Percentiles rank a stretch among this genome's conserved stretches.
Conservation (phyloP, 1,140 invertebrate genomes). For the Alviniconcha marisindica region DNA sequence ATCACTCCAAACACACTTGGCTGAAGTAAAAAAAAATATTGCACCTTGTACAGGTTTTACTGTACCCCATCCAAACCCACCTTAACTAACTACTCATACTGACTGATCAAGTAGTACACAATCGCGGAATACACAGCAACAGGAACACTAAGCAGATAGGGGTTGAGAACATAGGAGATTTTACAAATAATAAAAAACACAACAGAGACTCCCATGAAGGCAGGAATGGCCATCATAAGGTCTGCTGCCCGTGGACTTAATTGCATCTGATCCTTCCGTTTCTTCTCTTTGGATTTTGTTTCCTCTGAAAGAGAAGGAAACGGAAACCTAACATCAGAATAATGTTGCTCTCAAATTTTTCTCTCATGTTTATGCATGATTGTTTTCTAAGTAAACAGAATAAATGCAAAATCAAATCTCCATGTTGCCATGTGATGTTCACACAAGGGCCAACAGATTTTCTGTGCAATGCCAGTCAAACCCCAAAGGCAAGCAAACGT, state of each 20-base stretch:
- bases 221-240: neutral
- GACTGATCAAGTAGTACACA: conserved; percentile 16
- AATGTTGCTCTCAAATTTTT: no score
- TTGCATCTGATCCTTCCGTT: neutral
- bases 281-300: neutral
- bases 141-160: conserved; percentile 51
- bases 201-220: neutral
- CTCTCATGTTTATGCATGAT: no score
- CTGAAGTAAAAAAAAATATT: no score
- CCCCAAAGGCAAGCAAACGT: no score
- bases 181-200: neutral
- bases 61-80: no score
- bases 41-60: no score
- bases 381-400: no score
- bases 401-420: no score
- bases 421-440: no score
- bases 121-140: neutral
- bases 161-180: conserved; percentile 10
- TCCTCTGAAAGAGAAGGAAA: conserved; percentile 21
- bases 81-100: conserved; percentile 31
- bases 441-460: no score
- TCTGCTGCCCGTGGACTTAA: neutral
- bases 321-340: conserved; percentile 19
- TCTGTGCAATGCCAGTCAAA: no score
- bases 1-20: no score